A percentile compares a stretch with the other conserved stretches of the same genome.
phyloP scores from a whole-genome alignment of 1,140 invertebrate species.

The Tyrophagus putrescentiae region DNA sequence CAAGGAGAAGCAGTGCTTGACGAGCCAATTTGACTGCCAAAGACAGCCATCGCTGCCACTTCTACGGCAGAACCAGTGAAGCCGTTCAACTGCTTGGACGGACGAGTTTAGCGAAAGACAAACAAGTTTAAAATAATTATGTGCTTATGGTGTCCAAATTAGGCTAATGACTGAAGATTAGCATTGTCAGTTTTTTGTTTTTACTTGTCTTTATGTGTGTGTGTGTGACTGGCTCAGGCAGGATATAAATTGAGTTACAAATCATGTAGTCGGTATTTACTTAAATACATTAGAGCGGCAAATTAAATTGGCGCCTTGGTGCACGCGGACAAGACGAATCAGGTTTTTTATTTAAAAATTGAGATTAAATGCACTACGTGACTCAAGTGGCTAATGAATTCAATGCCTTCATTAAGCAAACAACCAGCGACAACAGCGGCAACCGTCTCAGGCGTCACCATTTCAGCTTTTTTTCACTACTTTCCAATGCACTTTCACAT shows the following conservation, averaged over 20 bases:
- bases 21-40: background rate
- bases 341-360: background rate
- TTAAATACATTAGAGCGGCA: constrained; percentile 1
- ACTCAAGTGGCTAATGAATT: background rate
- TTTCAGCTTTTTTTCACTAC: background rate
- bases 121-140: background rate
- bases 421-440: background rate
- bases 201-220: too few relatives aligned
- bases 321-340: background rate
- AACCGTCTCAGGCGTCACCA: background rate
- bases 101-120: background rate
- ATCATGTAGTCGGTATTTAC: constrained; percentile 6
- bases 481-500: too few relatives aligned
- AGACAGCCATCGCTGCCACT: background rate
- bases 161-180: constrained; percentile 6
- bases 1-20: too few relatives aligned
- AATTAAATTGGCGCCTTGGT: background rate
- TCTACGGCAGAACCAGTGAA: background rate
- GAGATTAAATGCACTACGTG: constrained; percentile 3
- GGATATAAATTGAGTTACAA: constrained; percentile 5
- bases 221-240: too few relatives aligned
- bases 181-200: background rate
- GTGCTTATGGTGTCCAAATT: constrained; percentile 10
- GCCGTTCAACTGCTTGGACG: background rate
- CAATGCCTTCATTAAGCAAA: too few relatives aligned